Conservation (phyloP, 2,113 vertebrate genomes). For the Periophthalmus modestus region DNA sequence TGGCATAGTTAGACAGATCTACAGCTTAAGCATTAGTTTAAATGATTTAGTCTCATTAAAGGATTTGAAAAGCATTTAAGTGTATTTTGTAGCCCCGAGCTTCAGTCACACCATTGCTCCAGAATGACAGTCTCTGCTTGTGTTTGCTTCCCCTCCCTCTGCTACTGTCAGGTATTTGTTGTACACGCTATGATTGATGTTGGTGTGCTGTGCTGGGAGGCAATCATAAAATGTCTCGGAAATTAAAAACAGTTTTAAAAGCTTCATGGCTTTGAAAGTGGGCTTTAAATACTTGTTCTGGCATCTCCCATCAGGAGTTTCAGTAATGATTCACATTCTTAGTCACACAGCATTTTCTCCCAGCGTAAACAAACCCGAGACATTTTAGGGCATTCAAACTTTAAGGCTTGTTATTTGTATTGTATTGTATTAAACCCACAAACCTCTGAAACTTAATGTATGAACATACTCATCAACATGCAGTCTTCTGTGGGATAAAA, state of each 20-base stretch:
- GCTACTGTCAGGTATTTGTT: slow-evolving; percentile 27
- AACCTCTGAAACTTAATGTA: not conserved
- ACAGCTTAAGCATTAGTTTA: not conserved
- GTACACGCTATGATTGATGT: slow-evolving; percentile 40
- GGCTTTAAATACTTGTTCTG: not conserved
- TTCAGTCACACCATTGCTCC: slow-evolving; percentile 55
- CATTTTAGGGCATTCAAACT: not conserved
- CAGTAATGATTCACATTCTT: not conserved
- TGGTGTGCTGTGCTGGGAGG: slow-evolving; percentile 9
- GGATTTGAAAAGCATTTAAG: slow-evolving; percentile 49
- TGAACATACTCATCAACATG: no score
- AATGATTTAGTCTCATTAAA: slow-evolving; percentile 62
- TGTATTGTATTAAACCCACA: not conserved
- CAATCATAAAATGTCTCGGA: slow-evolving; percentile 40
- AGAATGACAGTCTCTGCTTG: slow-evolving; percentile 38
- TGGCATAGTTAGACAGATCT: slow-evolving; percentile 19
- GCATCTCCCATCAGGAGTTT: not conserved
- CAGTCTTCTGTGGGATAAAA: no score
- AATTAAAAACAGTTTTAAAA: slow-evolving; percentile 44
- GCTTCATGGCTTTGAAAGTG: not conserved
- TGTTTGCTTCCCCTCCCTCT: slow-evolving; percentile 30
- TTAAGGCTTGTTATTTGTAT: not conserved
- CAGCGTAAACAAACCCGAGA: not conserved
- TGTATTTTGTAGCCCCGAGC: slow-evolving; percentile 44
- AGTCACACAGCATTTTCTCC: not conserved